Evolutionary conservation across 2,113 vertebrate species (phyloP), one percentile per base, ranked within the genome.

Genomic region (Poecilia latipinna): DNA sequence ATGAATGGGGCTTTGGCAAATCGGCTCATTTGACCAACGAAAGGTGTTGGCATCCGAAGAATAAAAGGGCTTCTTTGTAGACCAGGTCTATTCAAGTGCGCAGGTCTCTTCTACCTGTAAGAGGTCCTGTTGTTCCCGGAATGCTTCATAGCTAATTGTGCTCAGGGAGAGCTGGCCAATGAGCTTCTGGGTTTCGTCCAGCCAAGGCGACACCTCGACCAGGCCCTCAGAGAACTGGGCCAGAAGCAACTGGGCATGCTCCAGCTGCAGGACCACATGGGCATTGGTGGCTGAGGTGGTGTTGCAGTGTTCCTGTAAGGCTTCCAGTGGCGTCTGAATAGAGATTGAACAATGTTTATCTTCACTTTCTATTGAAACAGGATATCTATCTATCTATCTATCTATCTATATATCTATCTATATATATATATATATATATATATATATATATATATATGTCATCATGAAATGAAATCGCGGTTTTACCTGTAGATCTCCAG

Each of bases 51-150:
- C 60, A 65, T 72, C 69, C 29, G 8, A 79, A 51, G 65, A 60
- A 72, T 79, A n/a, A 89, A 48, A 90, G 80, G 64, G 62, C 65
- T 33, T 88, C 81, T 84, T 92, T 92, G 88, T 90, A 77, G 13
- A 75, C 39, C 31, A 31, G 61, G 0, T 83, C 71, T 82, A 68
- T 64, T 48, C 51, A 67, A 63, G 48, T 57, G 78, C 62, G 31
- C 66, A 61, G 48, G 51, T 79, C 76, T 78, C 29, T 8, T 83
- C 63, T 91, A 97, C 96, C 96, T 97, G 96, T 87, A 97, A 93
- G 88, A 95, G 93, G 12, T 94, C 95, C 88, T 97, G 96, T 90
- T 97, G 96, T 85, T 96, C 95, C 88, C 91, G 87, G 84, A 97
- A 95, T 70, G 94, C 93, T 67, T 96, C 92, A 1, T 93, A 96